These are phyloP conservation scores for Lagodon rhomboides DNA, from an alignment of 2,797 vertebrate genomes.

Conservation along the genomic window DNA sequence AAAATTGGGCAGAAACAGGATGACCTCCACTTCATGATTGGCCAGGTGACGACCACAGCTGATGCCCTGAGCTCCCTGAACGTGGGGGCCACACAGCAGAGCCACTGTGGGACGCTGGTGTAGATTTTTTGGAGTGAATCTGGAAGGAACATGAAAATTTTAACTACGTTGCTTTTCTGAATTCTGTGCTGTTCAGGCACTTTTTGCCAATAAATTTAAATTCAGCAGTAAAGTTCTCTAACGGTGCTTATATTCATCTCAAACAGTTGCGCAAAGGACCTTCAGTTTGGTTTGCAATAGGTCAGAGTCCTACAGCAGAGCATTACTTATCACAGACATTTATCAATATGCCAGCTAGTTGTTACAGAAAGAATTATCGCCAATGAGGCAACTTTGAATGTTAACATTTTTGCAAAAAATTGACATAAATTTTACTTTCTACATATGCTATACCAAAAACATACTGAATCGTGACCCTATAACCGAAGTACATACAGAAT, in stretches of 20 bases:
- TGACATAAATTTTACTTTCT: not conserved
- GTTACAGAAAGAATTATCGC: no score
- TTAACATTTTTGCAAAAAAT: not conserved
- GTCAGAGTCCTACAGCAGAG: no score
- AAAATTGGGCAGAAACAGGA: conserved; percentile 97
- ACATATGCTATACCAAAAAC: not conserved
- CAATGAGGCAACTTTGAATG: no score
- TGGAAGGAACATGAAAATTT: conserved; percentile 56
- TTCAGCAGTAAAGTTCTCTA: not conserved
- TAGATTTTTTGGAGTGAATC: conserved; percentile 98
- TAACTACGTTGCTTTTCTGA: not conserved
- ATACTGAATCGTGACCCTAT: not conserved
- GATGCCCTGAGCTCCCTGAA: conserved; percentile 98
- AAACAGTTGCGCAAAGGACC: no score
- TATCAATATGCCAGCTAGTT: no score
- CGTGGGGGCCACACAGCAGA: conserved; percentile 94
- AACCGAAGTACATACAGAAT: no score
- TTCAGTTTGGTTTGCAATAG: no score
- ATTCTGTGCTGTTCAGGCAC: not conserved
- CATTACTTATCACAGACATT: no score
- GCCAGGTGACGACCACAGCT: conserved; percentile 97
- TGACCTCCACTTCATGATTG: conserved; percentile 96
- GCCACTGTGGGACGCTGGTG: conserved; percentile 97
- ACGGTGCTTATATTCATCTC: no score
- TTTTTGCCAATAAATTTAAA: not conserved